Base-by-base conservation (phyloP, 2,888 invertebrate species). In the Ellobium chinense region DNA sequence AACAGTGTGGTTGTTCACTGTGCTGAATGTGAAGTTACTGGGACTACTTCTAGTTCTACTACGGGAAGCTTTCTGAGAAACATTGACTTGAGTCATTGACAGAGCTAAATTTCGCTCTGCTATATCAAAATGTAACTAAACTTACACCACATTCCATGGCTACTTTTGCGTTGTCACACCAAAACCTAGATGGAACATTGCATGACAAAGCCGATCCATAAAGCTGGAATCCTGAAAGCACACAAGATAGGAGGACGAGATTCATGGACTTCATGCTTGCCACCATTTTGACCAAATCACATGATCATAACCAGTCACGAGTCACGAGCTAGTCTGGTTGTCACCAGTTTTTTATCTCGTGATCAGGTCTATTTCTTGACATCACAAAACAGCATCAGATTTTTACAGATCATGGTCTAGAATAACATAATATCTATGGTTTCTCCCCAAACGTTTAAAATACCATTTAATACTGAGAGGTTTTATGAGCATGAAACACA, bases 101-200 rank as follows among this genome's bases (percentile, higher is more conserved):
- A 18, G n/a, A 58, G 21, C 21, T n/a, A n/a, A 5, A n/a, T 58
- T n/a, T 58, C n/a, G 58, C 5, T n/a, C 58, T 9, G 4, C 9
- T n/a, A 70, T 24, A 73, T 21, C 34, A 34, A 29, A 29, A 29
- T 29, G 5, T 29, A 65, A 68, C 12, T 7, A 36, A 46, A 66
- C 76, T 76, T 66, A 66, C 66, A 36, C 76, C 76, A 62, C 73
- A 63, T 18, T 27, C 37, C n/a, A 27, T 39, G 21, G 87, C 87
- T 31, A 85, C 81, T 76, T 87, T 85, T 58, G 60, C 60, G 24
- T 84, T 83, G 7, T 84, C 83, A 72, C 87, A 87, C 88, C 88
- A 88, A n/a, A 86, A 65, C 69, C 79, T 75, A 4, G 87, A 83
- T 2, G 88, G 88, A 27, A 87, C 69, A 54, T 84, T 77, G 74